phyloP scores from a whole-genome alignment of 2,113 vertebrate genomes.

The Mesoclemmys tuberculata region DNA sequence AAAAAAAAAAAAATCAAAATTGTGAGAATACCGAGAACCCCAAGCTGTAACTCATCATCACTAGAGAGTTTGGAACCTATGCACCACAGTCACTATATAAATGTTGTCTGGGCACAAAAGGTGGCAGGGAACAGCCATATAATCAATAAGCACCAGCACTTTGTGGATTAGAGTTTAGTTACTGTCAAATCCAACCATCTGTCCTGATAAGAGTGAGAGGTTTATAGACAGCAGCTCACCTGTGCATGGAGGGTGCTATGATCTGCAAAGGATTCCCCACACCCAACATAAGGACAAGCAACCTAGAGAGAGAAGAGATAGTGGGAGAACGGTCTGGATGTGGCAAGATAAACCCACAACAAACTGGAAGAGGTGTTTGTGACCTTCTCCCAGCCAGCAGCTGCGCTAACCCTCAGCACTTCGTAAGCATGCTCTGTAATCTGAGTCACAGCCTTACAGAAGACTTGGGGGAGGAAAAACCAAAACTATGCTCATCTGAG shows the following conservation, averaged over 20 bases:
- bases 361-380: neutral
- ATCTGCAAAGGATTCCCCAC: conserved; percentile 94
- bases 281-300: conserved; percentile 93
- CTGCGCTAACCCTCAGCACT: neutral
- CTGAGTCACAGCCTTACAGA: neutral
- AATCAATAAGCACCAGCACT: neutral
- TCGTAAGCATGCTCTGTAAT: neutral
- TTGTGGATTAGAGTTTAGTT: neutral
- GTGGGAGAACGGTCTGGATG: neutral
- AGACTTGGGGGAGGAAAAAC: neutral
- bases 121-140: neutral
- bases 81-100: neutral
- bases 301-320: conserved; percentile 74
- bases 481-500: neutral
- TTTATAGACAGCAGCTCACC: conserved; percentile 74
- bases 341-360: neutral
- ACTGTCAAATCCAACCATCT: neutral
- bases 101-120: neutral
- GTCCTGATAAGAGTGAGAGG: neutral
- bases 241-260: conserved; percentile 97
- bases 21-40: neutral
- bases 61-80: neutral
- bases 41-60: neutral
- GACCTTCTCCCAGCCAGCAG: neutral
- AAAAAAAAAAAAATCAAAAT: neutral